Evolutionary conservation across 2,797 vertebrate species (phyloP), one percentile per base, ranked within the genome.

Genomic region (Gambelia wislizenii): DNA sequence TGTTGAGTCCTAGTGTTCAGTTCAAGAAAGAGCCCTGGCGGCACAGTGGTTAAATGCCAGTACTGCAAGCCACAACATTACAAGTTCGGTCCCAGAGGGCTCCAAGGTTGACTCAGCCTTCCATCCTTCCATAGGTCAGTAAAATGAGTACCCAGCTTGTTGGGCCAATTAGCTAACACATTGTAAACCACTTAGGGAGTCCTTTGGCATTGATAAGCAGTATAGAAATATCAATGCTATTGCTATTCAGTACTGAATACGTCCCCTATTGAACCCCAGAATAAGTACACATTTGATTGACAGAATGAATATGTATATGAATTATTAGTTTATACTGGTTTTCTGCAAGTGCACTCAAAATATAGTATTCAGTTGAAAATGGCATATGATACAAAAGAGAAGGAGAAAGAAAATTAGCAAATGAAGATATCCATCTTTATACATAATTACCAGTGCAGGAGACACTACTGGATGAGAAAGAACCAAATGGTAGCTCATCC

Each of bases 1-100:
- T 70, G 42, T 42, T 76, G 16, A 90, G 49, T 52, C 30, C 13
- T 74, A 90, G n/a, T n/a, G n/a, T n/a, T n/a, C n/a, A n/a, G n/a
- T n/a, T n/a, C n/a, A n/a, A n/a, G n/a, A n/a, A n/a, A n/a, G n/a
- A n/a, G n/a, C n/a, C n/a, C n/a, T n/a, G n/a, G n/a, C n/a, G n/a
- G n/a, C n/a, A n/a, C n/a, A n/a, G n/a, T n/a, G n/a, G n/a, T n/a
- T n/a, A n/a, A n/a, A n/a, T n/a, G n/a, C n/a, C n/a, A n/a, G n/a
- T n/a, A n/a, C n/a, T n/a, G n/a, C n/a, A n/a, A n/a, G n/a, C n/a
- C n/a, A n/a, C n/a, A n/a, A n/a, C n/a, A n/a, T n/a, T n/a, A n/a
- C n/a, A n/a, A n/a, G n/a, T n/a, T n/a, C n/a, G n/a, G n/a, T n/a
- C n/a, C n/a, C n/a, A n/a, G n/a, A n/a, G n/a, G n/a, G n/a, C n/a